Evolutionary conservation across 2,113 vertebrate species (phyloP), one percentile per base, ranked within the genome.

Genomic region (Strix aluco): DNA sequence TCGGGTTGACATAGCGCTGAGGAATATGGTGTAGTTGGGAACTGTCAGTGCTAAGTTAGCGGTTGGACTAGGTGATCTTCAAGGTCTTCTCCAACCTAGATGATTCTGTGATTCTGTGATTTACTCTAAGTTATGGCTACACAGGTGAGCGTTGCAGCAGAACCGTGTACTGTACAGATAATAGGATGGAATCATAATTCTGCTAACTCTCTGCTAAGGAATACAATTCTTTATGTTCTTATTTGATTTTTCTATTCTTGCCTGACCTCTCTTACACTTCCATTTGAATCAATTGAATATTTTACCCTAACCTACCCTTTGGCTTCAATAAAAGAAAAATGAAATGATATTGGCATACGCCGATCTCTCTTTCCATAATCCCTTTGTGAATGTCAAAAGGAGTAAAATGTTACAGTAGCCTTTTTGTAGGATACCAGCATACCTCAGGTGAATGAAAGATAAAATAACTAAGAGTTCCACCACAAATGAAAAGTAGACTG

Each of bases 351-450:
- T 84, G 82, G 27, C 88, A 80, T 69, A 88, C 58, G 81, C 30
- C 78, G 90, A 94, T 95, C 80, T 70, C 63, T 81, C 55, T 86
- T 86, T 86, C 63, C 57, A 40, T 92, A 88, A 96, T 97, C 42
- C 11, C 7, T 90, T 84, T 90, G 80, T 90, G 90, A 93, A 71
- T 86, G 82, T 92, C 86, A 94, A 74, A 93, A 90, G 8, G 25
- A 88, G 51, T 49, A 83, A 91, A 90, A 95, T 92, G 38, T 83
- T 94, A 71, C 59, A 81, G 9, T 29, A 86, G 52, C 12, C 20
- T 83, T 93, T 92, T 74, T 19, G 13, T 52, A 86, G 23, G 26
- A 70, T 72, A 54, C 7, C 2, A 9, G 36, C 17, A 23, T 82
- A 85, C 55, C 42, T 83, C 36, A 71, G 13, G 26, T 80, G 55